Conservation (phyloP, 2,113 vertebrate genomes). For the Pardalotus punctatus region DNA sequence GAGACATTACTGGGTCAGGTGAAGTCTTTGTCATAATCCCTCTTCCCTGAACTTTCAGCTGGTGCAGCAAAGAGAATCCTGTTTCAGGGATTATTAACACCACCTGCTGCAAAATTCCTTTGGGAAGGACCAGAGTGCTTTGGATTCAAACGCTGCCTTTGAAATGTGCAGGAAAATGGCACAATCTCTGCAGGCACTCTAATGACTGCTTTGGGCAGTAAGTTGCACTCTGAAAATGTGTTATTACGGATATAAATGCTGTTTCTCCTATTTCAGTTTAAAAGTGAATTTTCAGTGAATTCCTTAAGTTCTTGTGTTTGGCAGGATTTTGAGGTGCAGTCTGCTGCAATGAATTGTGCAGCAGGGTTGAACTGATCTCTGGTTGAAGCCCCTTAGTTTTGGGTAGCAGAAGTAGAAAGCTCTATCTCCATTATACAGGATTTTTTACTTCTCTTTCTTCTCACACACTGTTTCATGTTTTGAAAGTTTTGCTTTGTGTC, state of each 20-base stretch:
- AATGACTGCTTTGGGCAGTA: background rate
- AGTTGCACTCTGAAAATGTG: background rate
- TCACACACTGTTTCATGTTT: background rate
- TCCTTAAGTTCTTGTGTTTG: background rate
- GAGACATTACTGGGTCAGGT: conserved; percentile 65
- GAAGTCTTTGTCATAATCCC: conserved; percentile 67
- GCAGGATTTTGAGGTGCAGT: background rate
- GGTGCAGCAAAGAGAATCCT: conserved; percentile 60
- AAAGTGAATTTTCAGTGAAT: background rate
- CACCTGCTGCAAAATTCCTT: conserved; percentile 53
- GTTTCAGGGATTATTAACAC: conserved; percentile 65
- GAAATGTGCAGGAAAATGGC: background rate
- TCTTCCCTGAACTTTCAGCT: conserved; percentile 60
- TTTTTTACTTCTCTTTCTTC: background rate
- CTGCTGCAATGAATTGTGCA: background rate
- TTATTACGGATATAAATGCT: background rate
- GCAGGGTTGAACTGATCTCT: background rate
- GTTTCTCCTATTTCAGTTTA: background rate
- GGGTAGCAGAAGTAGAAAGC: background rate
- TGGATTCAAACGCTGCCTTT: background rate
- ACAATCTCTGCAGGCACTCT: background rate
- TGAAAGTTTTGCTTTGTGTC: background rate
- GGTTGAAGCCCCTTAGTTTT: background rate
- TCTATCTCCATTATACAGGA: background rate
- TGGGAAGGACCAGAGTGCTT: background rate